Base-by-base conservation (phyloP, 2,113 vertebrate species). In the Vulpes lagopus region DNA sequence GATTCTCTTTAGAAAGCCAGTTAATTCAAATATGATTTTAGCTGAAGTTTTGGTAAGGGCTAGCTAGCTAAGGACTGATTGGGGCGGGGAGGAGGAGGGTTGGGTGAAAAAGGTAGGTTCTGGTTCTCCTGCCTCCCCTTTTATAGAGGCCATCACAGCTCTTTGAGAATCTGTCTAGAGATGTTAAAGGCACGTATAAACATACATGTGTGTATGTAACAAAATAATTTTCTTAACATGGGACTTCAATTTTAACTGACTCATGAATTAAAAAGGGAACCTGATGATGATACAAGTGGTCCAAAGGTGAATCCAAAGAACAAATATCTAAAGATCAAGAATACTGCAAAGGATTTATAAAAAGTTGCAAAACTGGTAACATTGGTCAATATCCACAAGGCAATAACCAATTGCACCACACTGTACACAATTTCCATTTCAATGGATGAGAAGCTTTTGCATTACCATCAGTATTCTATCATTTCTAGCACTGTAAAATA, bases 11-110 rank as follows among this genome's bases (percentile, higher is more conserved):
- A 76, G 64, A 84, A 80, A 64, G 49, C 51, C 74, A 55, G 59
- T 96, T 69, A 60, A 79, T 90, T 89, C 85, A 91, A 43, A 69
- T 57, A n/a, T 53, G 12, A 93, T 95, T 60, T 87, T 74, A 89
- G 49, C 55, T 65, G 22, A 90, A 10, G 23, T 74, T 74, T 65
- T 76, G 62, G 19, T 90, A 62, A 85, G n/a, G n/a, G 15, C 35
- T 43, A 49, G 22, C 62, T 74, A 86, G 22, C 67, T 74, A 86
- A 94, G 10, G 43, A 92, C 0, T 62, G 62, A 73, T 49, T 73
- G 85, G 17, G 78, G 62, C 6, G 43, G 43, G 7, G 43, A 43
- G 43, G 8, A 43, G 43, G 43, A 43, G 43, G 7, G 43, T 8
- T 43, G 89, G 38, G 23, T 92, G 35, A 71, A 55, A 69, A 86